Evolutionary conservation across 2,888 invertebrate species (phyloP), one percentile per base, ranked within the genome.

Genomic region (Gymnosoma rotundatum): DNA sequence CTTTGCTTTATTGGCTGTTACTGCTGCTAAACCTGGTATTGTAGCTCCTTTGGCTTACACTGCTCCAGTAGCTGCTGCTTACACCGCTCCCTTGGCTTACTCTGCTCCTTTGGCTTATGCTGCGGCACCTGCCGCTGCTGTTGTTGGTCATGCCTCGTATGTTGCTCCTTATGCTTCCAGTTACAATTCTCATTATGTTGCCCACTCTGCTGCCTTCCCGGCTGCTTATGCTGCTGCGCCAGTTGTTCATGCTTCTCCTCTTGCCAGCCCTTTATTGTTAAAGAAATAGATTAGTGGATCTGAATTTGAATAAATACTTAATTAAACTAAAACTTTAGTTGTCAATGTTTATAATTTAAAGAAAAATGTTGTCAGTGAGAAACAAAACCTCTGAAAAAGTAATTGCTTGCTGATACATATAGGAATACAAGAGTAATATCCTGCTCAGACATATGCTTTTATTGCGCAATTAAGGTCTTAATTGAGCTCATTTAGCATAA

Each of bases 161-260:
- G 89, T 90, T 42, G 90, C 89, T 21, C 90, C 90, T 8, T 90
- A 90, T 74, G 90, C 90, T 76, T 88, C 88, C 87, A 90, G 88
- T 86, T 90, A 90, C 72, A 87, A 86, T 36, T 88, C 90, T n/a
- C 89, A 90, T 74, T 86, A 83, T 9, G 70, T 90, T 18, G 90
- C 90, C 16, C 90, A 90, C 56, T 90, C 90, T 63, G 90, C 90
- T 21, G 90, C 90, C 78, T 90, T 88, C 84, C 89, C 90, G 1
- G 90, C 90, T 36, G 88, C 90, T 70, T 88, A 88, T 76, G 85
- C 87, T 32, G 85, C 87, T 61, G 85, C 88, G 0, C 10, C 85
- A 9, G 82, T 86, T 42, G 88, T 90, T 64, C 88, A 70, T 72
- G 66, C 78, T 16, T 52, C 81, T 2, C 8, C 83, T 1, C 32